Evolutionary conservation across 1,140 invertebrate genomes (phyloP), one percentile per base, ranked within the genome.

Genomic region (Drosophila bocqueti): DNA sequence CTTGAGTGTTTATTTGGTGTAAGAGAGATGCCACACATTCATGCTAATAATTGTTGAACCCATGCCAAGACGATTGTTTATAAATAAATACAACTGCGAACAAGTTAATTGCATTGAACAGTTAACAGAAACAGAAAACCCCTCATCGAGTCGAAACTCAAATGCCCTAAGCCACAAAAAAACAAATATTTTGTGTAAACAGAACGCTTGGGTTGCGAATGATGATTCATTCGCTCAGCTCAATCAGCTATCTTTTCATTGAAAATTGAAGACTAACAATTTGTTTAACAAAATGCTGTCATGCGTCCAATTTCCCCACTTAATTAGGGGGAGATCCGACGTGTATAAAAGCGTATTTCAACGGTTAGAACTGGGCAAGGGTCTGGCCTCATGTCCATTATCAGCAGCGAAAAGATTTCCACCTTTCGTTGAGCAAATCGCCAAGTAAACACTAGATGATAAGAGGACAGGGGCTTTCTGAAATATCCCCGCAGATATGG

Each of bases 21-120:
- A 29, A 38, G 46, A n/a, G 24, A 62, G 40, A 46, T 58, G 26
- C 24, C 47, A 50, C 67, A 67, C 64, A 78, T 57, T 66, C 42
- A 63, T 59, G 67, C 66, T 55, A 64, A 76, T 72, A 64, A 61
- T 72, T 34, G 52, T 68, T 79, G 75, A 83, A 43, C 43, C 40
- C 29, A 46, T 67, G 81, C 65, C 81, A 83, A 83, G 6, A 62
- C 24, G 38, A 45, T 60, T 79, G 26, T 43, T 43, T 59, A 38
- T 43, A 72, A 73, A 72, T 43, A 73, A 52, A 26, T 29, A 29
- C 2, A 7, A 26, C 34, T 38, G 46, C 60, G 15, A 36, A 29
- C 58, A 24, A 31, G n/a, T n/a, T n/a, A n/a, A n/a, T n/a, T n/a
- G 43, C 11, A 40, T 24, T 26, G 43, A 26, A 11, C 61, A 50